Conservation (phyloP, 1,140 invertebrate genomes). For the Atta cephalotes region DNA sequence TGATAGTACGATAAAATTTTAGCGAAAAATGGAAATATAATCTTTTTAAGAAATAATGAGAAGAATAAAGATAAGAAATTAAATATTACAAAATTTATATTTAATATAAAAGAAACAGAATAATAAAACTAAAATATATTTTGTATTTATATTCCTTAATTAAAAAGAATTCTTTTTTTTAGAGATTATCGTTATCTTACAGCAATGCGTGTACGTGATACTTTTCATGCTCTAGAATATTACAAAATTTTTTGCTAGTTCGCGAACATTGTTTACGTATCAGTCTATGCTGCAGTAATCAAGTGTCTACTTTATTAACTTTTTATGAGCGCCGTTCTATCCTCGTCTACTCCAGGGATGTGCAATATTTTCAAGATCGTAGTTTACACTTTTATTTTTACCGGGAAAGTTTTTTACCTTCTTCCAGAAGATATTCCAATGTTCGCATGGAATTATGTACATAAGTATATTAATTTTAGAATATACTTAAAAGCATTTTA, state of each 20-base stretch:
- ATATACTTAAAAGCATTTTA: background rate
- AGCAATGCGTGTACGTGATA: background rate
- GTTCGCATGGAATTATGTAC: background rate
- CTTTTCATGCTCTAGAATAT: background rate
- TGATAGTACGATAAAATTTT: background rate
- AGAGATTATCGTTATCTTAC: background rate
- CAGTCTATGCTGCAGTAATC: constrained; percentile 22
- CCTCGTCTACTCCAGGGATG: background rate
- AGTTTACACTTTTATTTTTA: constrained; percentile 29
- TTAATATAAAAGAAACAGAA: background rate
- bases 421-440: background rate
- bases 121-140: background rate
- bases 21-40: background rate
- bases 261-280: constrained; percentile 25
- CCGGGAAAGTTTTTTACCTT: background rate
- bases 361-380: constrained; percentile 33
- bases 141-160: background rate
- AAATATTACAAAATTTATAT: background rate
- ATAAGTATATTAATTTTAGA: background rate
- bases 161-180: background rate
- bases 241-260: background rate
- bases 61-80: background rate
- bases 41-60: background rate
- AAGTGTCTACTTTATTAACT: constrained; percentile 36
- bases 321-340: constrained; percentile 12